These are phyloP conservation scores for Cassiopea xamachana DNA, from an alignment of 30 jellyfish, hydroid and myxozoan species.

Conservation along the genomic window DNA sequence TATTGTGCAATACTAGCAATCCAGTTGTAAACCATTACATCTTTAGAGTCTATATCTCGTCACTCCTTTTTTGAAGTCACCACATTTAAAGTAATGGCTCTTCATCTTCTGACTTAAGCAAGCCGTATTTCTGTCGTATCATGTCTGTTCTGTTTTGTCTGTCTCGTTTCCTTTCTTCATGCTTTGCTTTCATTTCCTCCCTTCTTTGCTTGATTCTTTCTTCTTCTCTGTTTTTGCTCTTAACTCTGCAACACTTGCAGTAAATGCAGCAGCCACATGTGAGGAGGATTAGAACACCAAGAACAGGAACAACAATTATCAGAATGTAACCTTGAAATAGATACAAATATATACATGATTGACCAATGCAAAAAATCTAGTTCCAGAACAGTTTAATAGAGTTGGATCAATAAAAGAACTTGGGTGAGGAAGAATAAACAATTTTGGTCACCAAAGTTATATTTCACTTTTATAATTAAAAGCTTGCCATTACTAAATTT, in stretches of 20 bases:
- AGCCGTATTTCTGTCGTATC: slow-evolving; percentile 94
- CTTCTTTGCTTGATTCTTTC: slow-evolving; percentile 76
- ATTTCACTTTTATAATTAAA: no score
- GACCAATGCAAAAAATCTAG: not conserved
- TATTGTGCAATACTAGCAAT: not conserved
- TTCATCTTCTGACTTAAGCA: slow-evolving; percentile 91
- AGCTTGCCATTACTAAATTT: no score
- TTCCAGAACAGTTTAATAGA: not conserved
- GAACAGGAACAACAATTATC: slow-evolving; percentile 90
- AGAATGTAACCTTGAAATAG: slow-evolving; percentile 78
- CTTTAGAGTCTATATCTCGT: not conserved
- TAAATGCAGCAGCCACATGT: slow-evolving; percentile 98
- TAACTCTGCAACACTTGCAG: slow-evolving; percentile 97
- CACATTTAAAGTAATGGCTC: slow-evolving; percentile 79
- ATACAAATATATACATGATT: not conserved
- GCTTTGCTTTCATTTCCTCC: slow-evolving; percentile 74
- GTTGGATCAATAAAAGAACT: no score
- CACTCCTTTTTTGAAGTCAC: not conserved
- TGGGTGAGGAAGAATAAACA: no score
- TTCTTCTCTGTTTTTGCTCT: slow-evolving; percentile 75
- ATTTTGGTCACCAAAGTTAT: no score
- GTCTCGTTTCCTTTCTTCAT: slow-evolving; percentile 77
- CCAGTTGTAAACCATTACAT: not conserved
- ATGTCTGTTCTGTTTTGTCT: slow-evolving; percentile 87
- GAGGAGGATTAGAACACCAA: slow-evolving; percentile 86